Base-by-base conservation (phyloP, 2,888 invertebrate genomes). In the Tanaodytes sp. region DNA sequence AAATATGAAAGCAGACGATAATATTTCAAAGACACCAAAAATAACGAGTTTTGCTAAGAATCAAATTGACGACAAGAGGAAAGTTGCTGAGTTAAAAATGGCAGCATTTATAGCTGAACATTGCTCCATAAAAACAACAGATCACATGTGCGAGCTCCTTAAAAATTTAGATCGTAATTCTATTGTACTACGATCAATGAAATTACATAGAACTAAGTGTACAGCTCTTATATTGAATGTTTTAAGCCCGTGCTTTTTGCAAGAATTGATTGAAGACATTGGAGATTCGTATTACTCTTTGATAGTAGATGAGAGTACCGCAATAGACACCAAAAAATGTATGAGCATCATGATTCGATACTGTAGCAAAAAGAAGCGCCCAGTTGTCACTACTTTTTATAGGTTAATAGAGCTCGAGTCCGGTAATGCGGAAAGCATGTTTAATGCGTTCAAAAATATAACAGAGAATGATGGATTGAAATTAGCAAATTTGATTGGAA, bases 241-340 rank as follows among this genome's bases (percentile, higher is more conserved):
- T n/a, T n/a, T n/a, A n/a, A n/a, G n/a, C n/a, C n/a, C n/a, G n/a
- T 73, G n/a, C 8, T 72, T 80, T 70, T 54, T 78, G 2, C 27
- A 77, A 45, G 74, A 61, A 18, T 71, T 80, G 27, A 51, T 79
- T 18, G 67, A 74, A 30, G 78, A 81, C 5, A 72, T 79, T n/a
- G 76, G 75, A 42, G 52, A 78, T 62, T 73, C 33, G 52, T 65
- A 73, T 6, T 78, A 73, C 12, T 79, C 79, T 0, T 52, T 78
- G 8, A 78, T 78, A 43, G 73, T 77, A 6, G 78, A 79, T 49
- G 77, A 77, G 71, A 79, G 73, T 43, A 78, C 75, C 30, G 46
- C 39, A 14, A 59, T 75, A 6, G 66, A 70, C n/a, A 71, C 67
- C 36, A 59, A 43, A 31, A 51, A 67, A 49, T 30, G 65, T 2